Evolutionary conservation across 2,888 invertebrate genomes (phyloP), one percentile per base, ranked within the genome.

Genomic region (Leptogaster cylindrica): DNA sequence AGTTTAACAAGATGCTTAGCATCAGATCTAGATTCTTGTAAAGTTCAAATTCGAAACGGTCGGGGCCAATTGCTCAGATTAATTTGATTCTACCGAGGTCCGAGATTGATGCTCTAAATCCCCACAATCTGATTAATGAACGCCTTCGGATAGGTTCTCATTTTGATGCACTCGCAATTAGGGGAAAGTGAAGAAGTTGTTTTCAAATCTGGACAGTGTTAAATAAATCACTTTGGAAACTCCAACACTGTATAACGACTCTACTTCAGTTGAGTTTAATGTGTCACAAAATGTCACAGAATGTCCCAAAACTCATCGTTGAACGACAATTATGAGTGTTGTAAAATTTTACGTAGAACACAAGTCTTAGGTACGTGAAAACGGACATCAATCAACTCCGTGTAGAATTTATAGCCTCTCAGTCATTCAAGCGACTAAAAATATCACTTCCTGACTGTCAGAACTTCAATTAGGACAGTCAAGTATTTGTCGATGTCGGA

Each of bases 221-320:
- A n/a, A n/a, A n/a, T n/a, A n/a, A n/a, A n/a, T n/a, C n/a, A n/a
- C n/a, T n/a, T n/a, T n/a, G n/a, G n/a, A n/a, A n/a, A n/a, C n/a
- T n/a, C n/a, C n/a, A n/a, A n/a, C n/a, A n/a, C n/a, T n/a, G n/a
- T n/a, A n/a, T n/a, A n/a, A n/a, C n/a, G n/a, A n/a, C n/a, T n/a
- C n/a, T n/a, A n/a, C n/a, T n/a, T n/a, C n/a, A n/a, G n/a, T n/a
- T n/a, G n/a, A n/a, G n/a, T 14, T 55, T 55, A 55, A 55, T 55
- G 36, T 28, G 36, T n/a, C 55, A 55, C 36, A 36, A 55, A n/a
- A n/a, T n/a, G n/a, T n/a, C n/a, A n/a, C n/a, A n/a, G n/a, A n/a
- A 55, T 36, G 55, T 55, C 55, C 39, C 16, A 18, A 55, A 36
- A 55, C 33, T 39, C 39, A 36, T 55, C 55, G 39, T 55, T 39